Evolutionary conservation across 2,888 invertebrate species (phyloP).

Genomic region (Caprella mutica): DNA sequence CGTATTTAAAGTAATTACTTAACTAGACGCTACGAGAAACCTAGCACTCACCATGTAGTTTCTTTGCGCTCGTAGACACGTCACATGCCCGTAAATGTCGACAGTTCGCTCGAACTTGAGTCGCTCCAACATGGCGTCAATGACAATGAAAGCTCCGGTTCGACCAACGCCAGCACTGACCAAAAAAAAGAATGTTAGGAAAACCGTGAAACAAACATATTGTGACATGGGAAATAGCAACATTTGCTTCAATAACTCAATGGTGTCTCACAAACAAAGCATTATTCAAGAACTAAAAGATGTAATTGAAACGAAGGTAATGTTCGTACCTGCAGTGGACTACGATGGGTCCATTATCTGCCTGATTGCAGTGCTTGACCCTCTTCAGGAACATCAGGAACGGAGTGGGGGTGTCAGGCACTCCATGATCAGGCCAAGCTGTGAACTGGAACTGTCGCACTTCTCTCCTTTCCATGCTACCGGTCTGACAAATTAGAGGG

Average conservation of each 20-base stretch:
- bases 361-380: conserved; percentile 77
- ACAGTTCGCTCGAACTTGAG: conserved; percentile 95
- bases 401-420: conserved; percentile 97
- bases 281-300: no score
- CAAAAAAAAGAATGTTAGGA: no score
- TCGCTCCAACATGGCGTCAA: conserved; percentile 96
- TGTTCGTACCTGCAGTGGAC: conserved; percentile 76
- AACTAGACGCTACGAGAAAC: background rate
- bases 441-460: conserved; percentile 97
- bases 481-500: conserved; percentile 43
- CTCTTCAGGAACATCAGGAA: conserved; percentile 92
- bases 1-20: no score
- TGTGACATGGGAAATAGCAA: no score
- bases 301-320: no score
- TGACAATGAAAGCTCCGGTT: conserved; percentile 68
- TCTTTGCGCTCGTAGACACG: conserved; percentile 89
- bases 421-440: conserved; percentile 98
- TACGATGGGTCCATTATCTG: conserved; percentile 85
- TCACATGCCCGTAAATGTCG: conserved; percentile 98
- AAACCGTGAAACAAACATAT: no score
- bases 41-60: conserved; percentile 86
- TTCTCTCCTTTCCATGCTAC: conserved; percentile 75
- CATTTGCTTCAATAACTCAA: no score
- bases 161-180: conserved; percentile 57
- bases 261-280: no score